These are phyloP conservation scores for Pogonognathellus flavescens DNA, from an alignment of 1,140 invertebrate genomes.

Conservation along the genomic window DNA sequence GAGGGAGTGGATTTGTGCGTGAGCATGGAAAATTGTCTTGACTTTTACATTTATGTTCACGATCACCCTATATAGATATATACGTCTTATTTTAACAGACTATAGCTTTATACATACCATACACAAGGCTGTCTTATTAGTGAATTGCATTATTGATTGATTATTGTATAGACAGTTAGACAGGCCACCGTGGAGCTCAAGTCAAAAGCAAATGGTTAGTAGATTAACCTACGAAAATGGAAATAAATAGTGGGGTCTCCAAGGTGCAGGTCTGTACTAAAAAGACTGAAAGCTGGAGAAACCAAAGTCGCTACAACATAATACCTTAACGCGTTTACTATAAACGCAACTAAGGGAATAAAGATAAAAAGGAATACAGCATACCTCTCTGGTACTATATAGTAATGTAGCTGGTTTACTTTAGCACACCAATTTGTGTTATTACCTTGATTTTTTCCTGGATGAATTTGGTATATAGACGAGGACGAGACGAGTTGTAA, in stretches of 20 bases:
- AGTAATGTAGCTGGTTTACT: background rate
- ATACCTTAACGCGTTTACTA: background rate
- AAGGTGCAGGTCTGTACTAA: background rate
- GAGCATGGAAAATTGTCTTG: slow-evolving; percentile 40
- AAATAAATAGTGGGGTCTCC: too few species aligned
- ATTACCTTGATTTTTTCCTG: slow-evolving; percentile 32
- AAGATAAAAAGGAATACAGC: slow-evolving; percentile 2
- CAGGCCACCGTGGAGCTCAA: background rate
- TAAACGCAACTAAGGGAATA: background rate
- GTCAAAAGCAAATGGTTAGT: too few species aligned
- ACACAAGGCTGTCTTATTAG: background rate
- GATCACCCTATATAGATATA: background rate
- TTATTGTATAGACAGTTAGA: background rate
- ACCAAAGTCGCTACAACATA: background rate
- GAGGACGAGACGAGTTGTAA: slow-evolving; percentile 32
- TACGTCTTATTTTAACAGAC: too few species aligned
- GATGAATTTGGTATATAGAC: slow-evolving; percentile 13
- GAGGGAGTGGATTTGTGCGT: slow-evolving; percentile 44
- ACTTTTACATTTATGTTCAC: slow-evolving; percentile 36
- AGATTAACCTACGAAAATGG: too few species aligned
- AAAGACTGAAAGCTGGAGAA: background rate
- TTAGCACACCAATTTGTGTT: background rate
- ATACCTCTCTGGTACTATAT: background rate
- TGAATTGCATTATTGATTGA: background rate
- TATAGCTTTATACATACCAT: too few species aligned